Conservation (phyloP, 2,888 invertebrate genomes). For the Melolontha melolontha region DNA sequence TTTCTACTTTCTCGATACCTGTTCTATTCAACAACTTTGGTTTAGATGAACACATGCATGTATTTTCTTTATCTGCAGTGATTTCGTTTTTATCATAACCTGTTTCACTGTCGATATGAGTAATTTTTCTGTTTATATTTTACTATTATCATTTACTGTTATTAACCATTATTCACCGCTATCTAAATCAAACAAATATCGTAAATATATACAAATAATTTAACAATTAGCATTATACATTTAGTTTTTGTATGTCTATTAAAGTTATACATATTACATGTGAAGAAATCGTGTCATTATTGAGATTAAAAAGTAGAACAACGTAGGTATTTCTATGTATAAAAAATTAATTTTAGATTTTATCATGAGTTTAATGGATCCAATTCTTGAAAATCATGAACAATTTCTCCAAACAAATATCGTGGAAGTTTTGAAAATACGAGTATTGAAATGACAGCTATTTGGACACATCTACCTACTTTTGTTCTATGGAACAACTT, state of each 20-base stretch:
- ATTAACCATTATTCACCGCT: too few relatives aligned
- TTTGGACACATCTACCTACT: too few relatives aligned
- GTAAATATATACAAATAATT: background rate
- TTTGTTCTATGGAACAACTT: too few relatives aligned
- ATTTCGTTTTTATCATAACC: slow-evolving; percentile 38
- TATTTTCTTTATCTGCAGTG: slow-evolving; percentile 31
- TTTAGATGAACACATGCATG: slow-evolving; percentile 15
- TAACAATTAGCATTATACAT: background rate
- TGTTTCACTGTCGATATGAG: slow-evolving; percentile 15
- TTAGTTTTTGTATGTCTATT: background rate
- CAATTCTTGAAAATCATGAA: too few relatives aligned
- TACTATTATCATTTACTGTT: background rate
- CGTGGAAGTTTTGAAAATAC: too few relatives aligned
- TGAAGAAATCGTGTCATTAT: slow-evolving; percentile 16
- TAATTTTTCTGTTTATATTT: slow-evolving; percentile 8
- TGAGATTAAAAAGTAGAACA: slow-evolving; percentile 6
- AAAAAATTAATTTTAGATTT: background rate
- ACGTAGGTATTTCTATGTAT: background rate
- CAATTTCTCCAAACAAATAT: too few relatives aligned
- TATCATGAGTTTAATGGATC: too few relatives aligned
- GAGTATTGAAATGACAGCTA: too few relatives aligned
- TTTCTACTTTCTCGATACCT: slow-evolving; percentile 55
- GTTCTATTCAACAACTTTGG: slow-evolving; percentile 38
- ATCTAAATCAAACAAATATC: too few relatives aligned
- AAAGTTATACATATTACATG: background rate